Evolutionary conservation across 2,797 vertebrate genomes (phyloP), one percentile per base, ranked within the genome.

Genomic region (Bryconaethiops microstoma): DNA sequence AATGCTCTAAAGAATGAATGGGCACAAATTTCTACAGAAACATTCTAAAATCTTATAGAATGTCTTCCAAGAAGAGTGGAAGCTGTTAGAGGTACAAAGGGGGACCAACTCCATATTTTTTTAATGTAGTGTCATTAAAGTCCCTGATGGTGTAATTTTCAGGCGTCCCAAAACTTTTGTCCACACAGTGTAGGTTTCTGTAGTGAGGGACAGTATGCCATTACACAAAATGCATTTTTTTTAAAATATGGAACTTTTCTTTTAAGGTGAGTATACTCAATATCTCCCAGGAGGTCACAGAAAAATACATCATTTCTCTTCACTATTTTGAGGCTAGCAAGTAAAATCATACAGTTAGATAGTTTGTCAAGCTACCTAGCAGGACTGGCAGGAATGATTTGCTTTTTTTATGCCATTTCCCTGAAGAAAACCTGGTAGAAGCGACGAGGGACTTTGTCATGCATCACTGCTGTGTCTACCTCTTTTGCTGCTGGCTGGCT

Each of bases 331-430:
- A 59, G 19, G 71, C 19, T 74, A 54, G 54, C 23, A 19, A 35
- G n/a, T 5, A 59, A 57, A 21, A 59, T 40, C 52, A 74, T 60
- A n/a, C 23, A 59, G 35, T 60, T 1, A 74, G 54, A 74, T 59
- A 40, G 52, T 60, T 57, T 42, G 35, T 74, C 71, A 74, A 60
- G 54, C 54, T 60, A 60, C 71, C 71, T 35, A 59, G 54, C 35
- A 59, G 71, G 35, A 59, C 29, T 9, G 12, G 54, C 71, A 40
- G 55, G 54, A 74, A 40, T 42, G 35, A 74, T 74, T 74, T 59
- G 5, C 29, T 59, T 59, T 54, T 74, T 42, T 74, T 40, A 35
- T 57, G 35, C 54, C 35, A 5, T 42, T 74, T 74, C 71, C 71
- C 29, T 21, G 4, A 35, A 60, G 71, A 60, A 74, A 74, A 39